Conservation (phyloP, 2,888 invertebrate species). For the Sacculina carcini region DNA sequence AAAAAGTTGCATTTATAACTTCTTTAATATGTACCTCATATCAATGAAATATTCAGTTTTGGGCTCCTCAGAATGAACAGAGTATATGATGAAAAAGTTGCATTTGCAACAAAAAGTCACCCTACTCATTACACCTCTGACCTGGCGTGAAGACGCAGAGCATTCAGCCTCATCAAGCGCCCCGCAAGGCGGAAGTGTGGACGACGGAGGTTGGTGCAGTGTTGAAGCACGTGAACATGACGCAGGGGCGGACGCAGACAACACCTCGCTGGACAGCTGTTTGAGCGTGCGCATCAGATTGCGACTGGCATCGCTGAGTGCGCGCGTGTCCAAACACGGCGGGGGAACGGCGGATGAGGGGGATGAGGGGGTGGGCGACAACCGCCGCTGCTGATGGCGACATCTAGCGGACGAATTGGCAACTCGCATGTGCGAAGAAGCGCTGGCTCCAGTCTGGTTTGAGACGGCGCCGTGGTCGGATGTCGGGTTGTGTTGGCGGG, state of each 20-base stretch:
- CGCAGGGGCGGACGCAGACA: constrained; percentile 26
- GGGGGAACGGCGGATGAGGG: constrained; percentile 12
- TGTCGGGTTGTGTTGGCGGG: constrained; percentile 10
- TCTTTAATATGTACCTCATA: no score
- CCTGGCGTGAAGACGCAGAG: no score
- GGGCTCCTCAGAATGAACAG: no score
- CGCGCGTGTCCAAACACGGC: constrained; percentile 32
- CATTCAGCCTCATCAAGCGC: no score
- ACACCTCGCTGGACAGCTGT: constrained; percentile 64
- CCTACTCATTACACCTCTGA: no score
- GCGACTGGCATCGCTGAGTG: constrained; percentile 64
- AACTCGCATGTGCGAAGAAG: constrained; percentile 8
- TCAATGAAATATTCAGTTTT: no score
- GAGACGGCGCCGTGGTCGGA: constrained; percentile 9
- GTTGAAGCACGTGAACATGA: background rate
- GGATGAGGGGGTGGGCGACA: constrained; percentile 6
- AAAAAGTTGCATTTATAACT: no score
- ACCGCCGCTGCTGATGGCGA: constrained; percentile 1
- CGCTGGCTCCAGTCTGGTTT: constrained; percentile 6
- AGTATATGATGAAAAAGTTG: no score
- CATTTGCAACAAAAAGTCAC: no score
- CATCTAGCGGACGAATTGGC: constrained; percentile 9
- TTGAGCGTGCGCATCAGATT: constrained; percentile 73
- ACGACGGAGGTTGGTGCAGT: no score
- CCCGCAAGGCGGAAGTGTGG: no score